Percentiles rank a stretch among this genome's conserved stretches.
Conservation (phyloP, 30 jellyfish, hydroid and myxozoan genomes). For the Cassiopea xamachana region DNA sequence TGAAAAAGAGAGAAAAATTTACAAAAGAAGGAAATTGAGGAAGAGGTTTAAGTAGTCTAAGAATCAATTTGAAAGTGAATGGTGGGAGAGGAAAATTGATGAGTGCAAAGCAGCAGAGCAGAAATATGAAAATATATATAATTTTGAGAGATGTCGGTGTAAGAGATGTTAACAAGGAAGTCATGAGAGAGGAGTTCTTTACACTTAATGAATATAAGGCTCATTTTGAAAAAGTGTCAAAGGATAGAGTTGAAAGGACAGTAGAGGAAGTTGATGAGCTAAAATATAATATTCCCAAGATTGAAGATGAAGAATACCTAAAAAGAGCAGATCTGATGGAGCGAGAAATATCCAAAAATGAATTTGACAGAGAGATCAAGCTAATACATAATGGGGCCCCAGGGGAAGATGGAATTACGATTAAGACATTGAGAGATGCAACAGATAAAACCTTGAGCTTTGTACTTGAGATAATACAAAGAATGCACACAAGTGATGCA, state of each 20-base stretch:
- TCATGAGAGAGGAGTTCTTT: constrained; percentile 1
- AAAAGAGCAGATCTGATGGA: constrained; percentile 4
- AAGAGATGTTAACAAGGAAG: background rate
- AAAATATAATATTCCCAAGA: background rate
- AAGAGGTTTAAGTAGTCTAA: background rate
- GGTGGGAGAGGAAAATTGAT: background rate
- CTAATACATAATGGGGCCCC: constrained; percentile 2
- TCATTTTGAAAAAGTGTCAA: background rate
- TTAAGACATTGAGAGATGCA: constrained; percentile 4
- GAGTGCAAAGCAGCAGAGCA: constrained; percentile 5
- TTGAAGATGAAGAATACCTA: background rate
- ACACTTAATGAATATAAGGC: background rate
- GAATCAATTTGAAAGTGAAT: background rate
- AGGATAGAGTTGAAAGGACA: background rate
- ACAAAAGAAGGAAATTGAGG: background rate
- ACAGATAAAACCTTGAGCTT: background rate
- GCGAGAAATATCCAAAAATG: background rate
- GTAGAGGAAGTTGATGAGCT: constrained; percentile 5
- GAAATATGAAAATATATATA: background rate
- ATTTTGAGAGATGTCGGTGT: constrained; percentile 4
- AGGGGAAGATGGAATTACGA: background rate
- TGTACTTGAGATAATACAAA: background rate
- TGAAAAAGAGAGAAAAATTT: background rate
- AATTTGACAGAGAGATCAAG: background rate
- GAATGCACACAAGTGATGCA: constrained; percentile 2